Conservation (phyloP, 2,113 vertebrate species). For the Eonycteris spelaea region DNA sequence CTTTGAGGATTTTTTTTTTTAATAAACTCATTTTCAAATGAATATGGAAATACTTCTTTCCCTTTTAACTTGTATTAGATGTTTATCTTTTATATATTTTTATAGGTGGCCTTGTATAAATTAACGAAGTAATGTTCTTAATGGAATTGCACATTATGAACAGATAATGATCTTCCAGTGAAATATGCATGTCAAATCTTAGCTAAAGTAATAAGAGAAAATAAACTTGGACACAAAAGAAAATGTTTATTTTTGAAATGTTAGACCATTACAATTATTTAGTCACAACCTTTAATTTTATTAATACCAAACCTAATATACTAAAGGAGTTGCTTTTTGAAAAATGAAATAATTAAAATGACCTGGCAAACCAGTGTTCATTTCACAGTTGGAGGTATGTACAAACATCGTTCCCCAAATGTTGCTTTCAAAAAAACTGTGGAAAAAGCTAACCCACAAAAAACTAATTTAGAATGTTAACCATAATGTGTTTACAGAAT, state of each 20-base stretch:
- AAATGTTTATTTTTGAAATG: slow-evolving; percentile 76
- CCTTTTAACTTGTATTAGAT: slow-evolving; percentile 56
- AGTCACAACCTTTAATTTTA: slow-evolving; percentile 61
- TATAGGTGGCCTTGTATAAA: slow-evolving; percentile 74
- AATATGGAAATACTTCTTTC: slow-evolving; percentile 19
- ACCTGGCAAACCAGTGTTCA: background rate
- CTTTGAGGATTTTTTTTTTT: background rate
- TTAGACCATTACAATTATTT: slow-evolving; percentile 52
- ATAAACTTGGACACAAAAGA: slow-evolving; percentile 72
- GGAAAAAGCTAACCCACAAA: background rate
- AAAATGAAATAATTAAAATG: slow-evolving; percentile 60
- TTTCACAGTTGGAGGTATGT: slow-evolving; percentile 29
- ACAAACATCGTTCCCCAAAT: background rate
- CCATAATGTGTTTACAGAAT: background rate
- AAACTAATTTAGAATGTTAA: slow-evolving; percentile 52
- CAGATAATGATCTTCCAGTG: slow-evolving; percentile 77
- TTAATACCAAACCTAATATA: slow-evolving; percentile 52
- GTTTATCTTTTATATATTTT: slow-evolving; percentile 74
- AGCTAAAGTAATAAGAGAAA: slow-evolving; percentile 72
- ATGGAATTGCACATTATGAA: slow-evolving; percentile 79
- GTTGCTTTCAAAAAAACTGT: slow-evolving; percentile 50
- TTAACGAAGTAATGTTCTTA: slow-evolving; percentile 80
- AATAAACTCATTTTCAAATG: slow-evolving; percentile 25
- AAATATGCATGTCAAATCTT: slow-evolving; percentile 72
- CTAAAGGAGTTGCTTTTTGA: background rate